Evolutionary conservation across 1,140 invertebrate species (phyloP), one percentile per base, ranked within the genome.

Genomic region (Sycobia sp.): DNA sequence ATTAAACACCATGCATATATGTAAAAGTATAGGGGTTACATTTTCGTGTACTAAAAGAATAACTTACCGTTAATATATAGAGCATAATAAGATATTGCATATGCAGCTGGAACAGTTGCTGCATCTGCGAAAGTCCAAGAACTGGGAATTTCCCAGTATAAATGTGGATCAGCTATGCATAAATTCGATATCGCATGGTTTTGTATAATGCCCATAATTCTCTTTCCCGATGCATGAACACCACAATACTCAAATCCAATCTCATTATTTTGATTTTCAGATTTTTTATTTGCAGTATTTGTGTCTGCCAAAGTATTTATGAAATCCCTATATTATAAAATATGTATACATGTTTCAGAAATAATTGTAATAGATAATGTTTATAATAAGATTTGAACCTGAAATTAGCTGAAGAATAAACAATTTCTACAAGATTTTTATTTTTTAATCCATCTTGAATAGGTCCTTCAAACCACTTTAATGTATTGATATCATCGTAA

Each of bases 41-140:
- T n/a, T n/a, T n/a, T n/a, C n/a, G n/a, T n/a, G n/a, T 34, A 22
- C 7, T 16, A 4, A 55, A 39, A 25, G 18, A 43, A 44, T 22
- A 13, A 25, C 18, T 47, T 51, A 22, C 86, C 83, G 56, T 70
- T 75, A 0, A 73, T 41, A 38, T 87, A 82, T 55, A 98, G 83
- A 10, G 93, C 90, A 74, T 93, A 94, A 66, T 93, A 91, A 2
- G 88, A 92, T 0, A 93, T 96, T 44, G 86, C 85, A 73, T 96
- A 97, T 8, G 90, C 91, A 1, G 90, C 89, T 3, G 95, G 95
- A 0, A 97, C 85, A 0, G 94, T 94, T 0, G 92, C 91, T 2
- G 94, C 95, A 44, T 97, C 91, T 71, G 92, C 88, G 25, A 97
- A 78, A 1, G 84, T 86, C 94, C 94, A 97, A 3, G 86, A 71